Conservation (phyloP, 1,140 invertebrate genomes). For the Cotesia chilonis region DNA sequence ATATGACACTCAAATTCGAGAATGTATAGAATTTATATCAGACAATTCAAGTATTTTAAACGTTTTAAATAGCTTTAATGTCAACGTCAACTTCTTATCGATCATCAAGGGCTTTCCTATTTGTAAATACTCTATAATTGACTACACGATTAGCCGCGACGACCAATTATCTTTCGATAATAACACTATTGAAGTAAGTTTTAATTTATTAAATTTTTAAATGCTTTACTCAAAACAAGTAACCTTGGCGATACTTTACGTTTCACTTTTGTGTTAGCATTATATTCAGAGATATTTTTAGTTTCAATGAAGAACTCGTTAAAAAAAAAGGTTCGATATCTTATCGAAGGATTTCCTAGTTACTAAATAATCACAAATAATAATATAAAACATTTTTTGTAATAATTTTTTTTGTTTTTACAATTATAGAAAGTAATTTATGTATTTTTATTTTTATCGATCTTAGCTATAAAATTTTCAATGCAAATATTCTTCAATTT, state of each 20-base stretch:
- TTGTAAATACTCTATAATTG: slow-evolving; percentile 34
- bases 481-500: too few species aligned
- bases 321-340: too few species aligned
- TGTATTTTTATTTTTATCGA: too few species aligned
- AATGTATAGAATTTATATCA: slow-evolving; percentile 6
- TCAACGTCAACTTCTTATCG: slow-evolving; percentile 17
- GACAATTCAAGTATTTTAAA: slow-evolving; percentile 17
- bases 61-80: not conserved
- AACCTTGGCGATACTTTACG: not conserved
- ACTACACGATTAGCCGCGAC: slow-evolving; percentile 28
- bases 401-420: not conserved
- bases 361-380: too few species aligned
- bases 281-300: too few species aligned
- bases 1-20: slow-evolving; percentile 18
- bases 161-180: slow-evolving; percentile 24
- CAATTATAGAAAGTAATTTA: too few species aligned
- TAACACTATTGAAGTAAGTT: slow-evolving; percentile 38
- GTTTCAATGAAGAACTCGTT: too few species aligned
- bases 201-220: not conserved
- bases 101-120: slow-evolving; percentile 22
- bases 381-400: not conserved
- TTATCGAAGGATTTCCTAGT: too few species aligned
- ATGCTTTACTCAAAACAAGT: not conserved
- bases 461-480: too few species aligned
- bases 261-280: too few species aligned